A percentile compares a stretch with the other conserved stretches of the same genome.
Evolutionary conservation across 1,140 invertebrate species (phyloP).

Genomic region (Hylyphantes graminicola): DNA sequence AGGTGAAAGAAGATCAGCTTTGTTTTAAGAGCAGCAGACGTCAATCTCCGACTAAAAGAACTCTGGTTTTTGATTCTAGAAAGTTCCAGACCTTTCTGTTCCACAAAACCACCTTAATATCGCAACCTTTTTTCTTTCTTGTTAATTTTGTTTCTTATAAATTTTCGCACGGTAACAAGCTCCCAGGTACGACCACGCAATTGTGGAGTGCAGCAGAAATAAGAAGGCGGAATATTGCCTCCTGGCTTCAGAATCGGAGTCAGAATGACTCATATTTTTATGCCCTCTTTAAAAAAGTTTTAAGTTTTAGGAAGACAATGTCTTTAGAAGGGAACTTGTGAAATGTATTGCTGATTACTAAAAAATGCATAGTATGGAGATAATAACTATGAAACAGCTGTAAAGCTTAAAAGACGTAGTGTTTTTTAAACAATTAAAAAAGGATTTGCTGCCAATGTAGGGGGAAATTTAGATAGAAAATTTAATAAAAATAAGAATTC

Average conservation of each 20-base stretch:
- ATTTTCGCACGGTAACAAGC: slow-evolving; percentile 24
- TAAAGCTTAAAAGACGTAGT: no score
- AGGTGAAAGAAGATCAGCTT: no score
- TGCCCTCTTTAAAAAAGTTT: background rate
- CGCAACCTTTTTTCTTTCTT: background rate
- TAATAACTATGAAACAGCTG: no score
- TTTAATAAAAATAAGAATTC: no score
- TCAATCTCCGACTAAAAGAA: background rate
- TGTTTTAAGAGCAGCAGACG: no score
- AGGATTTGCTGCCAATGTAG: no score
- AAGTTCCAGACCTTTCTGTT: slow-evolving; percentile 28
- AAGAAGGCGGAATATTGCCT: slow-evolving; percentile 7
- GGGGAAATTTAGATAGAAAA: no score
- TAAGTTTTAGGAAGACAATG: background rate
- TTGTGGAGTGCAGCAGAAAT: background rate
- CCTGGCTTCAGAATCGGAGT: slow-evolving; percentile 2
- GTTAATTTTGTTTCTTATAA: slow-evolving; percentile 5
- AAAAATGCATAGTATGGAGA: no score
- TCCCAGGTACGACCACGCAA: slow-evolving; percentile 45
- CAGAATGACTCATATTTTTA: background rate
- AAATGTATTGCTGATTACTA: no score
- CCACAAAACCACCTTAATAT: slow-evolving; percentile 8
- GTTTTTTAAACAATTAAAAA: no score
- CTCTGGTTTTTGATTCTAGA: slow-evolving; percentile 15
- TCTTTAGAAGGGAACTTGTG: background rate